A percentile compares a stretch with the other conserved stretches of the same genome.
These are phyloP conservation scores for Steatornis caripensis DNA, from an alignment of 2,113 vertebrate species.

Conservation along the genomic window DNA sequence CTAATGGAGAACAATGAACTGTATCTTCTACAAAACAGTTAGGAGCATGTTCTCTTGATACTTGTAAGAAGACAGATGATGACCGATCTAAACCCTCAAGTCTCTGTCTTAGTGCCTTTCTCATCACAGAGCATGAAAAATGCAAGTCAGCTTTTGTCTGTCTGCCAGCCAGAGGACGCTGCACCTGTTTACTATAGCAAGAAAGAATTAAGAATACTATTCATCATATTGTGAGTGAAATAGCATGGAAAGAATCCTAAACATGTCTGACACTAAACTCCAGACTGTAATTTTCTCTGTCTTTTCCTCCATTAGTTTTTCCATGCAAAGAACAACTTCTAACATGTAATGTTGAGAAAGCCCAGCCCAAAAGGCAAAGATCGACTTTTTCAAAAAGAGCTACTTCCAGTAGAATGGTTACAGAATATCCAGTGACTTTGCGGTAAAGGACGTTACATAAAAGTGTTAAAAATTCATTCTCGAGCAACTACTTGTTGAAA, in stretches of 20 bases:
- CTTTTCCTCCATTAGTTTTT: background rate
- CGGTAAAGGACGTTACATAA: background rate
- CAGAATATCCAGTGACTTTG: background rate
- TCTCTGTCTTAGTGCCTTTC: background rate
- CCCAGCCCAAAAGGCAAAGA: background rate
- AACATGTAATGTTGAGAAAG: background rate
- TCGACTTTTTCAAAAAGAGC: background rate
- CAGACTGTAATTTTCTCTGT: background rate
- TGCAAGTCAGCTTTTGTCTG: background rate
- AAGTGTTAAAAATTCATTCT: background rate
- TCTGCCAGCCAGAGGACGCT: background rate
- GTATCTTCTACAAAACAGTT: background rate
- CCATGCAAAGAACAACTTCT: background rate
- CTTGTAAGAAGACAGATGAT: background rate
- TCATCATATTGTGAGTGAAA: background rate
- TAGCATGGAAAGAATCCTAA: constrained; percentile 6
- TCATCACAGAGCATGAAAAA: background rate
- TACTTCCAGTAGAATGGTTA: background rate
- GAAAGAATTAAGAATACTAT: background rate
- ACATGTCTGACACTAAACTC: background rate
- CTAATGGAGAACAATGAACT: background rate
- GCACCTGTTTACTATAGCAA: background rate
- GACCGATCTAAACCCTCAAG: background rate
- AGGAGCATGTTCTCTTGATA: background rate
- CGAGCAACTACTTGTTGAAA: background rate